These are phyloP conservation scores for Brachionus rotundiformis DNA, from an alignment of 1,140 invertebrate species.

Conservation along the genomic window DNA sequence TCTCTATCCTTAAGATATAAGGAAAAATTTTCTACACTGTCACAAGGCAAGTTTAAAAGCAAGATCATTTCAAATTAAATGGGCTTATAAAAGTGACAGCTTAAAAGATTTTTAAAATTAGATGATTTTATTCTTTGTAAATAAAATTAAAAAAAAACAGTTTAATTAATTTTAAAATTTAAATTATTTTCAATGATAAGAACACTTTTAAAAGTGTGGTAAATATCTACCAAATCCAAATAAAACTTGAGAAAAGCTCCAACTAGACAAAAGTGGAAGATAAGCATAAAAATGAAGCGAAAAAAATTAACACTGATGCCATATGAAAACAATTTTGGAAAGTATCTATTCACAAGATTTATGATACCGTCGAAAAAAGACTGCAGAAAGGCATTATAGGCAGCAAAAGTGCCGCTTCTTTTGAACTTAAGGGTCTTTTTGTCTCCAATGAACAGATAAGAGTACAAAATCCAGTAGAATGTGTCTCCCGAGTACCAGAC, in stretches of 20 bases:
- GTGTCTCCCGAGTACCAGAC: background rate
- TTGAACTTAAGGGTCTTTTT: background rate
- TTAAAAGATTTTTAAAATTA: too few relatives aligned
- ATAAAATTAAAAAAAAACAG: too few relatives aligned
- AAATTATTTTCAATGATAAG: slow-evolving; percentile 7
- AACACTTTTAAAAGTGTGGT: background rate
- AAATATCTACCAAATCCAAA: background rate
- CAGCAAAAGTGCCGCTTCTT: background rate
- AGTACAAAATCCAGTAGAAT: slow-evolving; percentile 29
- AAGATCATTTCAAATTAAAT: too few relatives aligned
- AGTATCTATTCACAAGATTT: background rate
- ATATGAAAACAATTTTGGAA: background rate
- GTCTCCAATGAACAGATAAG: background rate
- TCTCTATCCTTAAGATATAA: too few relatives aligned
- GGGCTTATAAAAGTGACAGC: too few relatives aligned
- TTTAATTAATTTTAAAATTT: too few relatives aligned
- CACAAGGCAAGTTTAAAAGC: too few relatives aligned
- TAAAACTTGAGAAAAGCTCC: slow-evolving; percentile 8
- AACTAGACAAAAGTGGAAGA: background rate
- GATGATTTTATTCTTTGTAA: too few relatives aligned
- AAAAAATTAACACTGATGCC: background rate
- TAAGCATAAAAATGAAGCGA: background rate
- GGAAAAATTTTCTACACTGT: too few relatives aligned
- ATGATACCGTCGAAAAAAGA: background rate
- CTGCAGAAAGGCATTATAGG: background rate